These are phyloP conservation scores for Xestobium rufovillosum DNA, from an alignment of 2,888 invertebrate genomes.

Conservation along the genomic window DNA sequence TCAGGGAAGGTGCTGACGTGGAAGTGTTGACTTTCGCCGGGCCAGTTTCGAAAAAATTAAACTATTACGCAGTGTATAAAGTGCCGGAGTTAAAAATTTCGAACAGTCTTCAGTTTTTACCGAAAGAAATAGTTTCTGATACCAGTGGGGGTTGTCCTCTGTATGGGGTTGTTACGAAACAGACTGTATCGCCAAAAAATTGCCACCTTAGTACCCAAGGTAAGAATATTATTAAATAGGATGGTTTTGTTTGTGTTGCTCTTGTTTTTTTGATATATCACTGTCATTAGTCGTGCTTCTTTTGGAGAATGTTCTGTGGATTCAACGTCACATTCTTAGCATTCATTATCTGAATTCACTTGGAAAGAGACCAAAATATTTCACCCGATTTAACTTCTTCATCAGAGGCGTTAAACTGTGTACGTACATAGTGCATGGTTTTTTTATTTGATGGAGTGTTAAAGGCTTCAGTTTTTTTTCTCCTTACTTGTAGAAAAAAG, in stretches of 20 bases:
- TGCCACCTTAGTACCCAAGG: constrained; percentile 54
- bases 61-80: constrained; percentile 49
- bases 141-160: constrained; percentile 43
- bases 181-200: constrained; percentile 54
- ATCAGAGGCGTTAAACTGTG: too few species aligned
- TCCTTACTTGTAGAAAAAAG: too few species aligned
- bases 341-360: too few species aligned
- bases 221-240: too few species aligned
- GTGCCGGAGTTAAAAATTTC: constrained; percentile 42
- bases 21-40: constrained; percentile 63
- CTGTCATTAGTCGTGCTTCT: neutral
- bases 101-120: constrained; percentile 49
- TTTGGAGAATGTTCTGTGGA: neutral
- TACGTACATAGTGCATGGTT: too few species aligned
- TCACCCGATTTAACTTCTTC: too few species aligned
- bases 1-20: constrained; percentile 58
- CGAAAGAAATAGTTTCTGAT: constrained; percentile 46
- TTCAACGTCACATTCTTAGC: too few species aligned
- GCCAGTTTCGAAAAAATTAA: constrained; percentile 57
- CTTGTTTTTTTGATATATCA: neutral
- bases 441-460: too few species aligned
- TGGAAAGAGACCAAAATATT: too few species aligned
- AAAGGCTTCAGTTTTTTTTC: too few species aligned
- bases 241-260: constrained; percentile 5
- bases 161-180: constrained; percentile 55